A percentile compares a stretch with the other conserved stretches of the same genome.
Conservation (phyloP, 2,113 vertebrate species). For the Spermophilus dauricus region DNA sequence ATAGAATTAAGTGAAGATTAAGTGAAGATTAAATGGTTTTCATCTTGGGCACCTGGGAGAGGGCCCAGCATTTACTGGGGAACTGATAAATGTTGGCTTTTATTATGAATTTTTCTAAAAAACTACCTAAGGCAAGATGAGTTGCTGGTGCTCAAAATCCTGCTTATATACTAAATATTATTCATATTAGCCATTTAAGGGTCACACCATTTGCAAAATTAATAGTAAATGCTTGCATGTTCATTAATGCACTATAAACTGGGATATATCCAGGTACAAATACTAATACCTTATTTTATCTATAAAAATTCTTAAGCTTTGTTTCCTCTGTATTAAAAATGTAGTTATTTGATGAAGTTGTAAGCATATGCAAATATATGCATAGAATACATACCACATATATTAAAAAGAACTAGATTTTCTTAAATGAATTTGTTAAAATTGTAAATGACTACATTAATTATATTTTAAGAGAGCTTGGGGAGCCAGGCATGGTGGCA, state of each 20-base stretch:
- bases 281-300: not conserved
- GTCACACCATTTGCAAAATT: not conserved
- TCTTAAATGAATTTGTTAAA: not conserved
- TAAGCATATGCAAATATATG: not conserved
- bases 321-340: constrained; percentile 44
- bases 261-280: not conserved
- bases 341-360: not conserved
- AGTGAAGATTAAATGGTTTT: not conserved
- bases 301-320: constrained; percentile 43
- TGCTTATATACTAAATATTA: not conserved
- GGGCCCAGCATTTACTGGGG: not conserved
- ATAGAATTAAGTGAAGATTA: not conserved
- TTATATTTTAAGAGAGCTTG: not conserved
- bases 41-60: not conserved
- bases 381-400: not conserved
- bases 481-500: too few species aligned
- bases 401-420: constrained; percentile 44
- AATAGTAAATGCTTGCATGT: not conserved
- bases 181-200: not conserved
- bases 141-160: not conserved
- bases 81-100: not conserved
- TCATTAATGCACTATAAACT: not conserved
- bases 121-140: constrained; percentile 9
- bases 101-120: not conserved
- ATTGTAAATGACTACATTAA: not conserved